Base-by-base conservation (phyloP, 2,888 invertebrate genomes). In the Pheosia gnoma region DNA sequence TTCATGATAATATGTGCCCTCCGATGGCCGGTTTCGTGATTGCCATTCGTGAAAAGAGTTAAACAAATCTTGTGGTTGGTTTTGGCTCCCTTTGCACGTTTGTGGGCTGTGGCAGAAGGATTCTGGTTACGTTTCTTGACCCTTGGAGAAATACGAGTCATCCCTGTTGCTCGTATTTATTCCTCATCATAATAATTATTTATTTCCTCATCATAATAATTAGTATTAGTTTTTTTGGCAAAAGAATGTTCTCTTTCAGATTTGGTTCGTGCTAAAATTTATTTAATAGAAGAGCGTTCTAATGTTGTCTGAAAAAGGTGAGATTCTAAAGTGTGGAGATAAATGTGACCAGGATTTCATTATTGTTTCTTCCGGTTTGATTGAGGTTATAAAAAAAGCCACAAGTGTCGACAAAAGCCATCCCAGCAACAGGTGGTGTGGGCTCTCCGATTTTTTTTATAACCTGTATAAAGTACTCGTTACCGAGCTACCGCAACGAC, bases 1-100 rank as follows among this genome's bases (percentile, higher is more conserved):
- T 91, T 78, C 79, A 81, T 85, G 88, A 89, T 91, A 90, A 89
- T 85, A 88, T 87, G 80, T 82, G 86, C 81, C 78, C 79, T 85
- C 81, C 76, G 85, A 84, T 88, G 87, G 90, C 84, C 84, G 90
- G 82, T 78, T 86, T 76, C 71, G 65, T 71, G 71, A 71, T 76
- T 70, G 63, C 8, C 59, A 66, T 66, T 60, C 54, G 58, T 59
- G 63, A 67, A 73, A 74, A 75, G 65, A 66, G 38, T 62, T 64
- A 74, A 63, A 75, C 72, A 57, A 47, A 45, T 38, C 43, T 56
- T 39, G 65, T 67, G 71, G 70, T 75, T 72, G 63, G 59, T 62
- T 68, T 75, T 66, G 61, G 55, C 54, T 64, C 70, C 66, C 62
- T 75, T 63, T 70, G 55, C 57, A 70, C 72, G 65, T 77, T 78